Percentiles rank a stretch among this genome's conserved stretches.
Evolutionary conservation across 2,797 vertebrate species (phyloP).

Genomic region (Eutrigla gurnardus): DNA sequence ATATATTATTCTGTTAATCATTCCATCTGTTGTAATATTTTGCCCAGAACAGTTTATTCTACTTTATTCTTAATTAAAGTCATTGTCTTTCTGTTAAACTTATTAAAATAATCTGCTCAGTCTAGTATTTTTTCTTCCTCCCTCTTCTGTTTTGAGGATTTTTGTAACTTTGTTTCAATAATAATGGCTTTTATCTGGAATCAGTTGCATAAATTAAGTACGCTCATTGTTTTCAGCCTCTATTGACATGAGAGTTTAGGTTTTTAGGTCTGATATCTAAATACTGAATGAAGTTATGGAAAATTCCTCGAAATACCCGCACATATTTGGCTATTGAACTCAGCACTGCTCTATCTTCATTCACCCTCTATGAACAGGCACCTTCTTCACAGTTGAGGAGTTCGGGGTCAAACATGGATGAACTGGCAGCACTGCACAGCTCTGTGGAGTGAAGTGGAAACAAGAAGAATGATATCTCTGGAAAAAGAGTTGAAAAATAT

Average conservation of each 20-base stretch:
- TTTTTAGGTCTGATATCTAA: background rate
- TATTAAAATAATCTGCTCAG: constrained; percentile 22
- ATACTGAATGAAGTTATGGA: background rate
- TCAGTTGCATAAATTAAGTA: constrained; percentile 4
- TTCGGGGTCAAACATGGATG: constrained; percentile 24
- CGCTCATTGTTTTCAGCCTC: background rate
- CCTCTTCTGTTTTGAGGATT: background rate
- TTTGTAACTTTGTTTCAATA: constrained; percentile 10
- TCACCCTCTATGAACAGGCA: background rate
- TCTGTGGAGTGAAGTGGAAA: background rate
- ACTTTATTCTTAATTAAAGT: constrained; percentile 23
- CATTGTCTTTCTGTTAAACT: constrained; percentile 31
- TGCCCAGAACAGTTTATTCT: constrained; percentile 1
- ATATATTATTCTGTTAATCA: constrained; percentile 23
- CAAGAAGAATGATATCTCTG: constrained; percentile 4
- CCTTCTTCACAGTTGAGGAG: constrained; percentile 6
- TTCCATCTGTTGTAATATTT: constrained; percentile 19
- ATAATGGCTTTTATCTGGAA: constrained; percentile 7
- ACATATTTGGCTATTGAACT: background rate
- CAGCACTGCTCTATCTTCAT: background rate
- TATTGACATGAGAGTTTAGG: background rate
- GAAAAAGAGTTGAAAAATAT: constrained; percentile 17
- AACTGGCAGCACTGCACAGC: background rate
- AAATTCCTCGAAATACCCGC: background rate
- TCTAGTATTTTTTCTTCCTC: constrained; percentile 20